phyloP scores from a whole-genome alignment of 2,113 vertebrate species.

The Aviceda subcristata region DNA sequence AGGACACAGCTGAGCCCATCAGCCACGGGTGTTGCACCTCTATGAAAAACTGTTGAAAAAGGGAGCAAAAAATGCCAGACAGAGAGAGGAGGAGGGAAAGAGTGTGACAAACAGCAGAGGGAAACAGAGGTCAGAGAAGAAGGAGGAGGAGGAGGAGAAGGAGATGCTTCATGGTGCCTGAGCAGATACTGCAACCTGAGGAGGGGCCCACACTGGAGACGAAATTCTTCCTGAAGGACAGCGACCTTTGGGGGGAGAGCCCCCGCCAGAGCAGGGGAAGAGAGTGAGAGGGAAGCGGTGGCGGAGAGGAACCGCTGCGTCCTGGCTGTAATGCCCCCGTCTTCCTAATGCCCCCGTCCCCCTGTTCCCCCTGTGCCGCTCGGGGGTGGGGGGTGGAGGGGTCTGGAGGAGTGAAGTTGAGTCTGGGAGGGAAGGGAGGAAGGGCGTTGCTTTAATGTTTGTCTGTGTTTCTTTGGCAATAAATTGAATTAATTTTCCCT shows the following conservation, averaged over 20 bases:
- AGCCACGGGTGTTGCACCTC: fast-evolving
- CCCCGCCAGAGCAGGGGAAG: not conserved
- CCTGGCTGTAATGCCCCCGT: fast-evolving
- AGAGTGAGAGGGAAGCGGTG: not conserved
- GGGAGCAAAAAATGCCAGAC: not conserved
- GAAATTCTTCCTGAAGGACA: not conserved
- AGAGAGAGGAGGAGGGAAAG: not conserved
- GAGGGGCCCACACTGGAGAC: not conserved
- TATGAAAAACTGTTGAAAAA: not conserved
- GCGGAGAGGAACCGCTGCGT: fast-evolving
- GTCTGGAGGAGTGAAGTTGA: not conserved
- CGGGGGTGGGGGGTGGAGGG: not conserved
- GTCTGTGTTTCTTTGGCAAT: not conserved
- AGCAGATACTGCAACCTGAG: not conserved
- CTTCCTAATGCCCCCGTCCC: fast-evolving
- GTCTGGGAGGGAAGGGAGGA: not conserved
- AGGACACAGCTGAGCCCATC: not conserved
- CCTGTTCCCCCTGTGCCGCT: fast-evolving
- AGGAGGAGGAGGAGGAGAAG: not conserved
- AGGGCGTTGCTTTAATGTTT: not conserved
- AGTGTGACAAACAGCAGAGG: not conserved
- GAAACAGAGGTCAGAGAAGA: not conserved
- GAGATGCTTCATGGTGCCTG: not conserved
- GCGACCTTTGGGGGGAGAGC: not conserved
- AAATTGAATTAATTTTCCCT: not conserved